Percentiles rank a stretch among this genome's conserved stretches.
These are phyloP conservation scores for Drosophila ezoana DNA, from an alignment of 2,888 invertebrate genomes.

Conservation along the genomic window DNA sequence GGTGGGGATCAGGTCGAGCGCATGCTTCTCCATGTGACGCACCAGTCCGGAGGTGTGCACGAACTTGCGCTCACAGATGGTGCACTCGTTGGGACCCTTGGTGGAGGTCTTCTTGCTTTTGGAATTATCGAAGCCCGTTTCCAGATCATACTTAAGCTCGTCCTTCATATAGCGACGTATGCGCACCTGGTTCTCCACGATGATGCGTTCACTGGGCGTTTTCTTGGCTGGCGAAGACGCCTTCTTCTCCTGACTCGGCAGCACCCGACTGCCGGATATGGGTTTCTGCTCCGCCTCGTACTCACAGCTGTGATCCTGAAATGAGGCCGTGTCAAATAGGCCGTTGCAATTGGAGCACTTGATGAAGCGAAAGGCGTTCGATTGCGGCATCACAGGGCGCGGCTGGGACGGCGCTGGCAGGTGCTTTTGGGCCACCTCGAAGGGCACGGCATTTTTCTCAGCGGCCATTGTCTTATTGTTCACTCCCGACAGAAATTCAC, in stretches of 20 bases:
- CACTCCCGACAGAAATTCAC: slow-evolving; percentile 70
- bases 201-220: slow-evolving; percentile 67
- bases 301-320: slow-evolving; percentile 78
- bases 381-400: slow-evolving; percentile 4
- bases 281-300: slow-evolving; percentile 68
- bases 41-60: slow-evolving; percentile 84
- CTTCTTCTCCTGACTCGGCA: slow-evolving; percentile 2
- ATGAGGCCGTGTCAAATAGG: slow-evolving; percentile 68
- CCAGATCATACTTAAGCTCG: slow-evolving; percentile 82
- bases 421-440: neutral
- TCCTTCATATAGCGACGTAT: slow-evolving; percentile 83
- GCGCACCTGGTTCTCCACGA: slow-evolving; percentile 83
- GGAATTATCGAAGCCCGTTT: slow-evolving; percentile 48
- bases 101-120: slow-evolving; percentile 56
- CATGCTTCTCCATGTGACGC: slow-evolving; percentile 85
- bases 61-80: slow-evolving; percentile 84
- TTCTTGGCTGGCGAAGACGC: slow-evolving; percentile 30
- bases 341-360: slow-evolving; percentile 81
- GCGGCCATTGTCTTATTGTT: slow-evolving; percentile 27
- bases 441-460: slow-evolving; percentile 20
- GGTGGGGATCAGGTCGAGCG: slow-evolving; percentile 81
- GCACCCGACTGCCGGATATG: slow-evolving; percentile 13
- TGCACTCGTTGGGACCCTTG: slow-evolving; percentile 83
- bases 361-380: slow-evolving; percentile 50
- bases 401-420: neutral